phyloP scores from a whole-genome alignment of 92 coral and sea anemone genomes.

The Phenganax stokvisi region DNA sequence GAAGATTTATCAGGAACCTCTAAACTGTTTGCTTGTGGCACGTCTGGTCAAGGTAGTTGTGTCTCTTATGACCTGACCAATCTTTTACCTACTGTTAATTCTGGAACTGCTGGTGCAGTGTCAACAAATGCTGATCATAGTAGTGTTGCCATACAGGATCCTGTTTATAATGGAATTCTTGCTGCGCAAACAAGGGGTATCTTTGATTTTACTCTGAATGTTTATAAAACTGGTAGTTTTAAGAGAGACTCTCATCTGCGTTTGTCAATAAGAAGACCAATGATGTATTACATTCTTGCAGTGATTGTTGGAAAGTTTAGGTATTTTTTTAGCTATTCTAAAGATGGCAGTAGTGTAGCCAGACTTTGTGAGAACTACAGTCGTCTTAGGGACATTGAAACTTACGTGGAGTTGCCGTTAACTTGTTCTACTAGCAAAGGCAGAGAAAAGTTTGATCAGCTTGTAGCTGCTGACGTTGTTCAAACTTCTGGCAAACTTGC shows the following conservation, averaged over 20 bases:
- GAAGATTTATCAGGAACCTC: background rate
- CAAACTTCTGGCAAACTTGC: conserved; percentile 19
- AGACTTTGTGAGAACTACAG: conserved; percentile 7
- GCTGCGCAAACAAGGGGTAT: background rate
- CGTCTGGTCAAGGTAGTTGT: background rate
- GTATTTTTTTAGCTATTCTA: conserved; percentile 2
- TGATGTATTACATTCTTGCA: conserved; percentile 6
- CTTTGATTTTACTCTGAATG: background rate
- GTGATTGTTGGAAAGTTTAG: conserved; percentile 22
- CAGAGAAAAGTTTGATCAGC: conserved; percentile 5
- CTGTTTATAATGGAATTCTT: background rate
- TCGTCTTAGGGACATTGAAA: background rate
- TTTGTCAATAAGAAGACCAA: background rate
- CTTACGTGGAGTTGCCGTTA: conserved; percentile 13
- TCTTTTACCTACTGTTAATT: background rate
- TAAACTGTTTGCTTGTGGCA: conserved; percentile 28
- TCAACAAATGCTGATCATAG: background rate
- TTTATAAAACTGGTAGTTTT: background rate
- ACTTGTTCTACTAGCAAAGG: conserved; percentile 9
- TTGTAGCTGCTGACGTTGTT: conserved; percentile 17
- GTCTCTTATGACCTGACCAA: background rate
- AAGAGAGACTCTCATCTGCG: background rate
- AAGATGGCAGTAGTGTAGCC: conserved; percentile 17
- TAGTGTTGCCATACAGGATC: conserved; percentile 20
- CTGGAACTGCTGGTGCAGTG: background rate